These are phyloP conservation scores for Orthosia gothica DNA, from an alignment of 2,888 invertebrate genomes.

Conservation along the genomic window DNA sequence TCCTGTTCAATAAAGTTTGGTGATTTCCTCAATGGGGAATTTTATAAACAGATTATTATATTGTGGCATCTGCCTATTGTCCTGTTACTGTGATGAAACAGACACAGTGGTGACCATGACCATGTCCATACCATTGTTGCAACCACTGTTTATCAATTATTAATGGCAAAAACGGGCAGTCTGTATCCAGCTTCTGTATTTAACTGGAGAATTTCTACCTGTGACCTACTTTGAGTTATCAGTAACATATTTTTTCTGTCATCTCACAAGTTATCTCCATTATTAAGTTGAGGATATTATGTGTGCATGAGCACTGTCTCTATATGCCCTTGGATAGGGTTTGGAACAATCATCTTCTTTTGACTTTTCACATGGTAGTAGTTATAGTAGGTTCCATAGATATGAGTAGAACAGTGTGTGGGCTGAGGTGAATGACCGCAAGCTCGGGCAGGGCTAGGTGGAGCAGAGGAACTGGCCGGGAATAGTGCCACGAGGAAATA, in stretches of 20 bases:
- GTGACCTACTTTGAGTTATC: not conserved
- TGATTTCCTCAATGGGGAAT: conserved; percentile 3
- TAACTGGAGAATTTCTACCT: not conserved
- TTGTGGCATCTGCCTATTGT: conserved; percentile 19
- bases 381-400: not conserved
- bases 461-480: conserved; percentile 17
- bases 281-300: not conserved
- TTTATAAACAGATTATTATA: not conserved
- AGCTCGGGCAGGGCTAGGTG: not conserved
- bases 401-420: not conserved
- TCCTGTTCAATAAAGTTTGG: conserved; percentile 15
- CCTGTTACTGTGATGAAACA: conserved; percentile 6
- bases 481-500: conserved; percentile 13
- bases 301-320: not conserved
- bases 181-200: not conserved
- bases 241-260: not conserved
- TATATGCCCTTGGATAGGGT: not conserved
- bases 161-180: not conserved
- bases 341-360: not conserved
- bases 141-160: not conserved
- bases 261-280: not conserved
- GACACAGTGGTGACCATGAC: not conserved
- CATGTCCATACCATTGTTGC: not conserved
- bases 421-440: conserved; percentile 24
- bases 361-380: not conserved